Conservation (phyloP, 2,797 vertebrate genomes). For the Cetoscarus ocellatus region DNA sequence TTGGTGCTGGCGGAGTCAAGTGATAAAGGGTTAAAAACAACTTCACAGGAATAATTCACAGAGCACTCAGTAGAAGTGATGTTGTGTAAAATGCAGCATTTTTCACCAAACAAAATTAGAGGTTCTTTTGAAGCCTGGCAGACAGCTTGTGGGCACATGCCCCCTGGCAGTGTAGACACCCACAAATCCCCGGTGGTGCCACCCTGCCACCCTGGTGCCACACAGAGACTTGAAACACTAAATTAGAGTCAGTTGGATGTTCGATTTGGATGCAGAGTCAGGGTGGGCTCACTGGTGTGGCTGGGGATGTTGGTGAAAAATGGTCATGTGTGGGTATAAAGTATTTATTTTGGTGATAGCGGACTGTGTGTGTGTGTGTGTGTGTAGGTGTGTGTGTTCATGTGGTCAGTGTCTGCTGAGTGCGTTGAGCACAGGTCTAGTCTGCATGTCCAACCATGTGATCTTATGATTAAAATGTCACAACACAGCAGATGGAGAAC, state of each 20-base stretch:
- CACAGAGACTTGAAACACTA: conserved; percentile 71
- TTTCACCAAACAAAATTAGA: conserved; percentile 57
- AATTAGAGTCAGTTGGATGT: conserved; percentile 66
- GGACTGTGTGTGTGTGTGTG: conserved; percentile 47
- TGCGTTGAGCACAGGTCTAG: conserved; percentile 51
- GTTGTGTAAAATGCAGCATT: conserved; percentile 50
- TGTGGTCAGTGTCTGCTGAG: conserved; percentile 35
- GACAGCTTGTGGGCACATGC: conserved; percentile 73
- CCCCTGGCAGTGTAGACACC: conserved; percentile 56
- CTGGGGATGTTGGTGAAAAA: conserved; percentile 66
- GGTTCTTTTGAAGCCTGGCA: conserved; percentile 60
- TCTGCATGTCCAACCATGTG: conserved; percentile 49
- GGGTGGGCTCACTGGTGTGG: conserved; percentile 80
- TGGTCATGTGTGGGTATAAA: conserved; percentile 73
- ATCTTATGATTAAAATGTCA: conserved; percentile 70
- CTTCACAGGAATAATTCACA: conserved; percentile 27
- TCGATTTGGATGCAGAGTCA: conserved; percentile 69
- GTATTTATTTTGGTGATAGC: conserved; percentile 71
- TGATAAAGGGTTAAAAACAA: conserved; percentile 24
- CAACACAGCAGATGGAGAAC: conserved; percentile 45
- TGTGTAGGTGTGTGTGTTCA: conserved; percentile 44
- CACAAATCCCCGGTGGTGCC: conserved; percentile 69
- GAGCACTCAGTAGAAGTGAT: conserved; percentile 45
- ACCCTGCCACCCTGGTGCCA: conserved; percentile 73
- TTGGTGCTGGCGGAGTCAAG: conserved; percentile 3